Percentiles rank a stretch among this genome's conserved stretches.
Evolutionary conservation across 1,140 invertebrate species (phyloP).

Genomic region (Lepeophtheirus salmonis): DNA sequence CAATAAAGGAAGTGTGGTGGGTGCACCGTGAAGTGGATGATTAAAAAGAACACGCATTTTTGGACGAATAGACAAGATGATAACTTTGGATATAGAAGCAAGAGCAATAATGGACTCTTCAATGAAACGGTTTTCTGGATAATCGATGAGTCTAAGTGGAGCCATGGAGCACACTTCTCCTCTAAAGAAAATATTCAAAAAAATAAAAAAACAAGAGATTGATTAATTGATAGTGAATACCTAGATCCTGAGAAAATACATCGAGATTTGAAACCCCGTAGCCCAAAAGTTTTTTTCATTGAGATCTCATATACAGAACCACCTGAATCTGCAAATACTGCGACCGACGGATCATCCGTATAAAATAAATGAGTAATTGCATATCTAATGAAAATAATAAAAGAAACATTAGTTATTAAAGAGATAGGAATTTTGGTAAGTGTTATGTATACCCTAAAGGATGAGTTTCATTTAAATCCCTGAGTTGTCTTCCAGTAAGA

Average conservation of each 20-base stretch:
- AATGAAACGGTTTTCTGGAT: conserved; percentile 47
- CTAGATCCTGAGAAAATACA: conserved; percentile 39
- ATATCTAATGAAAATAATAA: neutral
- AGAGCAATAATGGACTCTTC: conserved; percentile 65
- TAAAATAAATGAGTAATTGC: conserved; percentile 34
- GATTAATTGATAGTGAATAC: no score
- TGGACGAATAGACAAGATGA: conserved; percentile 19
- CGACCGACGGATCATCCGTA: conserved; percentile 50
- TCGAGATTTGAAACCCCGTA: conserved; percentile 46
- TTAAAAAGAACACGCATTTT: conserved; percentile 37
- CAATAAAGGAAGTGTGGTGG: conserved; percentile 50
- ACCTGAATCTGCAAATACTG: conserved; percentile 75
- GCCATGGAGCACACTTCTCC: conserved; percentile 83
- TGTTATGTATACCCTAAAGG: conserved; percentile 51
- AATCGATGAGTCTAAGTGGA: conserved; percentile 45
- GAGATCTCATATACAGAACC: conserved; percentile 91
- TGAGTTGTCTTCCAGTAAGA: conserved; percentile 48
- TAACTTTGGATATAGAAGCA: conserved; percentile 70
- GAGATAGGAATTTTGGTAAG: conserved; percentile 14
- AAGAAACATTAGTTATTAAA: neutral
- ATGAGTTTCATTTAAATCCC: conserved; percentile 62
- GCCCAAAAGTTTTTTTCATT: conserved; percentile 70
- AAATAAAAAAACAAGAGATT: no score
- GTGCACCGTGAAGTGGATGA: conserved; percentile 33
- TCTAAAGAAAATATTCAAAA: conserved; percentile 29